Conservation (phyloP, 2,797 vertebrate genomes). For the Antrozous pallidus region DNA sequence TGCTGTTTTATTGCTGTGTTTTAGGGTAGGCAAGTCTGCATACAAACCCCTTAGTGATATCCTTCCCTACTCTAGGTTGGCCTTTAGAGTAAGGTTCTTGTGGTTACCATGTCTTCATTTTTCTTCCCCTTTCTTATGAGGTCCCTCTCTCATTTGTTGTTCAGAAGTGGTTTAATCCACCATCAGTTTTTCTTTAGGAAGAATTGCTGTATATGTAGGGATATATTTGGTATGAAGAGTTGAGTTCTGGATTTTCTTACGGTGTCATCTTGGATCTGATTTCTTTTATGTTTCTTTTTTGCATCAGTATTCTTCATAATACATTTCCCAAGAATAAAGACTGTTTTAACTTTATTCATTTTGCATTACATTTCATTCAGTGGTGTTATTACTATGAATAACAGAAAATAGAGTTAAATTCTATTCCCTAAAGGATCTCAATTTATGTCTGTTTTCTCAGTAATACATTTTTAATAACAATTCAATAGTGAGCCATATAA, state of each 20-base stretch:
- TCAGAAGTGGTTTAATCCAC: not conserved
- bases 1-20: not conserved
- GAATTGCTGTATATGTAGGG: not conserved
- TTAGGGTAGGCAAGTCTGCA: not conserved
- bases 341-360: not conserved
- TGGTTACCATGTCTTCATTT: not conserved
- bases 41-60: not conserved
- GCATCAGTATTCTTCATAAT: not conserved
- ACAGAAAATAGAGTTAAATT: not conserved
- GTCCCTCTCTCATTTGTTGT: not conserved
- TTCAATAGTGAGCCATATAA: not conserved
- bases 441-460: slow-evolving; percentile 32
- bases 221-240: not conserved
- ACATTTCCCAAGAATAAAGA: not conserved
- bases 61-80: not conserved
- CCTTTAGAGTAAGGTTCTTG: not conserved
- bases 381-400: not conserved
- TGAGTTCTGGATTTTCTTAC: not conserved
- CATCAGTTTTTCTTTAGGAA: not conserved
- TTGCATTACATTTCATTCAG: slow-evolving; percentile 13
- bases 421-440: not conserved
- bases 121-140: not conserved
- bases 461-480: slow-evolving; percentile 34
- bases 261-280: not conserved
- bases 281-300: not conserved